Evolutionary conservation across 2,113 vertebrate species (phyloP).

Genomic region (Apteryx mantelli): DNA sequence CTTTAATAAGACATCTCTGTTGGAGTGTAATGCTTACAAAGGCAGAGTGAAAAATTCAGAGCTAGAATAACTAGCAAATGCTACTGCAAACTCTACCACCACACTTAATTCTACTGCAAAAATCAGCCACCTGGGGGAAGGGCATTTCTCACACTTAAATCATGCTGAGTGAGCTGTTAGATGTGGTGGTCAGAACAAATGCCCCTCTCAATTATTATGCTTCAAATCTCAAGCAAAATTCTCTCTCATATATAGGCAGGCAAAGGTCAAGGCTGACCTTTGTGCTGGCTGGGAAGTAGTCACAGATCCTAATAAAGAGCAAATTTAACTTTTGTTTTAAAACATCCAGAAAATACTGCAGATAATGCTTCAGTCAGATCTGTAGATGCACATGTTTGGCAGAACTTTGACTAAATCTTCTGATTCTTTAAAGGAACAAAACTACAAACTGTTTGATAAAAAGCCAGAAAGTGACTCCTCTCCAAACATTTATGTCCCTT

Average conservation of each 20-base stretch:
- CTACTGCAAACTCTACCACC: constrained; percentile 3
- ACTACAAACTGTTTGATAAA: not conserved
- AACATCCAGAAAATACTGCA: not conserved
- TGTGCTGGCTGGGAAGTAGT: not conserved
- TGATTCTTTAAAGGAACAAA: constrained; percentile 8
- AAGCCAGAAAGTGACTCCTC: not conserved
- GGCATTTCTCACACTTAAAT: constrained; percentile 40
- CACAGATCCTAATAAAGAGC: not conserved
- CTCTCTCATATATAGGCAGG: constrained; percentile 5
- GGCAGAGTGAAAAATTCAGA: not conserved
- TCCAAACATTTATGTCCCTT: not conserved
- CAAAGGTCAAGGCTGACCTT: not conserved
- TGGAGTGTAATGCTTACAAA: not conserved
- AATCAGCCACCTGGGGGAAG: constrained; percentile 67
- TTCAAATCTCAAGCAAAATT: constrained; percentile 44
- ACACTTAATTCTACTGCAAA: constrained; percentile 3
- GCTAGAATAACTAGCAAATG: not conserved
- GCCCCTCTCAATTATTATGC: not conserved
- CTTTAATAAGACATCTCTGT: not conserved
- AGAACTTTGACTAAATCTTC: not conserved
- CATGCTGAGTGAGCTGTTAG: not conserved
- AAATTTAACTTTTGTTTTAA: not conserved
- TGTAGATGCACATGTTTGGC: not conserved
- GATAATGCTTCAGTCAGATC: not conserved
- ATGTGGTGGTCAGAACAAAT: constrained; percentile 33